Conservation (phyloP, 2,113 vertebrate genomes). For the Tachysurus fulvidraco region DNA sequence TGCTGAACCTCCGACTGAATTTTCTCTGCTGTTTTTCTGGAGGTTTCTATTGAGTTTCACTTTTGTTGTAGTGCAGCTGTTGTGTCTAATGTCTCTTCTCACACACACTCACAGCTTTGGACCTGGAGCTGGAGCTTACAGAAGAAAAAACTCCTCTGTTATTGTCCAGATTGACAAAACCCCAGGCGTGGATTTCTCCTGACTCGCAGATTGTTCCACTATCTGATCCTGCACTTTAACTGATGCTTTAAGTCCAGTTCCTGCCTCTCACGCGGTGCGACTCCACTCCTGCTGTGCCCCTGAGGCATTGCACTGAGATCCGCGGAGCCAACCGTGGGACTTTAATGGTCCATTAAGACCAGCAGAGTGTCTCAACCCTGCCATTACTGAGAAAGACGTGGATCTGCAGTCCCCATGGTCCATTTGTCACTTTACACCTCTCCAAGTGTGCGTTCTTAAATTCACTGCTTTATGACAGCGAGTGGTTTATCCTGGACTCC, state of each 20-base stretch:
- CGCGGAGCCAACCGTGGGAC: conserved; percentile 25
- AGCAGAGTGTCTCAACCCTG: conserved; percentile 30
- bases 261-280: not conserved
- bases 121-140: not conserved
- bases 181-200: conserved; percentile 2
- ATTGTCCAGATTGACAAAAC: not conserved
- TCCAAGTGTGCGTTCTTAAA: not conserved
- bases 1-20: not conserved
- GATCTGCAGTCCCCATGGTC: conserved; percentile 51
- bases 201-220: not conserved
- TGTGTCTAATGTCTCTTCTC: not conserved
- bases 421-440: conserved; percentile 58
- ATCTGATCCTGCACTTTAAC: conserved; percentile 18
- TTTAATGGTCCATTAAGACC: conserved; percentile 54
- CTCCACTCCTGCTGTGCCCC: conserved; percentile 8
- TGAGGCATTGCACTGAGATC: conserved; percentile 9
- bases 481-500: not conserved
- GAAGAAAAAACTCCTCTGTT: not conserved
- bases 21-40: not conserved
- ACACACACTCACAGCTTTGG: not conserved
- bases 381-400: conserved; percentile 55
- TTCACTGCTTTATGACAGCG: not conserved
- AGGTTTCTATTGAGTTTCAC: not conserved
- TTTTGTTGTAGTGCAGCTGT: not conserved
- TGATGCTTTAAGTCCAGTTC: conserved; percentile 1